A percentile compares a stretch with the other conserved stretches of the same genome.
Conservation (phyloP, 2,888 invertebrate species). For the Euspilapteryx auroguttella region DNA sequence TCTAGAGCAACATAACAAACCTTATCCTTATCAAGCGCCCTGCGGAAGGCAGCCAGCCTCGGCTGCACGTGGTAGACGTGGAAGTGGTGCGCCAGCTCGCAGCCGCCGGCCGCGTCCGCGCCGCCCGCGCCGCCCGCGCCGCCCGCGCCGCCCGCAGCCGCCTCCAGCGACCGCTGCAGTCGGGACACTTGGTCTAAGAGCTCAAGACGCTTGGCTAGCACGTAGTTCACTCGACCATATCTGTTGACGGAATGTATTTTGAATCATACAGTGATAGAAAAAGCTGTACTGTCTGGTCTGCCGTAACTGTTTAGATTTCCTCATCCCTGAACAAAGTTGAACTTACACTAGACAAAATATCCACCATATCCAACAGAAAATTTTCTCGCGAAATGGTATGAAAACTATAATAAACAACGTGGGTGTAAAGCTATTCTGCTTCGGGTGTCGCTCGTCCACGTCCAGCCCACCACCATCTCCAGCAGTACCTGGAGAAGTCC, state of each 20-base stretch:
- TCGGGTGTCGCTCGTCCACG: no score
- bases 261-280: no score
- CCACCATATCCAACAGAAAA: no score
- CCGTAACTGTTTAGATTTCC: no score
- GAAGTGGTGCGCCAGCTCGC: constrained; percentile 98
- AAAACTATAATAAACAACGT: no score
- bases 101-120: constrained; percentile 93
- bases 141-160: constrained; percentile 27
- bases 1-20: constrained; percentile 32
- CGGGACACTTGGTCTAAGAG: constrained; percentile 84
- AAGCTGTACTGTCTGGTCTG: no score
- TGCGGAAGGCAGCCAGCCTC: constrained; percentile 88
- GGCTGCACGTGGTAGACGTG: constrained; percentile 92
- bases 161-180: constrained; percentile 83
- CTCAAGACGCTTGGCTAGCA: constrained; percentile 90
- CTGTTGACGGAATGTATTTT: constrained; percentile 34
- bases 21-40: constrained; percentile 21
- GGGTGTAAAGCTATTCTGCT: no score
- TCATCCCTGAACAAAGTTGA: no score
- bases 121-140: constrained; percentile 78
- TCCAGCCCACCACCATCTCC: no score
- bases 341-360: no score
- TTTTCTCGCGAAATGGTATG: no score
- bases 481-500: no score
- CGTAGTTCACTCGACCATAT: constrained; percentile 98